Conservation (phyloP, 37 sponge, comb jelly and placozoan species). For the Chondrilla cf. caribensis region DNA sequence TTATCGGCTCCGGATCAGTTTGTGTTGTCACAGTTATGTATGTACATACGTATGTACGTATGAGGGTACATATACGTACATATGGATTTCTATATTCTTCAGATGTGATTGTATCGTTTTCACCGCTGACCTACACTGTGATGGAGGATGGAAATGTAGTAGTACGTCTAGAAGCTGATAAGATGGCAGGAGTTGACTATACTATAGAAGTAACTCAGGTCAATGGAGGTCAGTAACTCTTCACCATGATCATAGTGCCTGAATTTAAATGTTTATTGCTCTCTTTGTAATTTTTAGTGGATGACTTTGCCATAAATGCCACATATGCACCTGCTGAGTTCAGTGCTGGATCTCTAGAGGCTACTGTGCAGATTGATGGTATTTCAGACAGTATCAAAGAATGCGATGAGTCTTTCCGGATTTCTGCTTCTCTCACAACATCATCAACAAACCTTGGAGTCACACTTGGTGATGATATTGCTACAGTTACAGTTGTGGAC, state of each 20-base stretch:
- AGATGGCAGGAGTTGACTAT: neutral
- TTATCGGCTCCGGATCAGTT: no score
- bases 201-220: neutral
- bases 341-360: neutral
- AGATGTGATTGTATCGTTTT: no score
- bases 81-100: no score
- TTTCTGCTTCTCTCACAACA: neutral
- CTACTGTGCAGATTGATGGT: neutral
- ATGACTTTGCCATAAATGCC: neutral
- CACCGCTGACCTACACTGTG: neutral
- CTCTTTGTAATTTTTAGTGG: neutral
- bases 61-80: neutral
- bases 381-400: neutral
- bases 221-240: no score
- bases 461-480: neutral
- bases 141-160: neutral
- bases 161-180: neutral
- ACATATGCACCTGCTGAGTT: neutral
- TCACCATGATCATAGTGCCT: no score
- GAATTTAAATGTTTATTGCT: no score
- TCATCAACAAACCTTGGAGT: neutral
- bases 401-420: neutral
- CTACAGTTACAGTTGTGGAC: no score
- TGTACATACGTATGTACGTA: neutral
- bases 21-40: no score